phyloP scores from a whole-genome alignment of 92 coral and sea anemone genomes.

The Scolanthus callimorphus region DNA sequence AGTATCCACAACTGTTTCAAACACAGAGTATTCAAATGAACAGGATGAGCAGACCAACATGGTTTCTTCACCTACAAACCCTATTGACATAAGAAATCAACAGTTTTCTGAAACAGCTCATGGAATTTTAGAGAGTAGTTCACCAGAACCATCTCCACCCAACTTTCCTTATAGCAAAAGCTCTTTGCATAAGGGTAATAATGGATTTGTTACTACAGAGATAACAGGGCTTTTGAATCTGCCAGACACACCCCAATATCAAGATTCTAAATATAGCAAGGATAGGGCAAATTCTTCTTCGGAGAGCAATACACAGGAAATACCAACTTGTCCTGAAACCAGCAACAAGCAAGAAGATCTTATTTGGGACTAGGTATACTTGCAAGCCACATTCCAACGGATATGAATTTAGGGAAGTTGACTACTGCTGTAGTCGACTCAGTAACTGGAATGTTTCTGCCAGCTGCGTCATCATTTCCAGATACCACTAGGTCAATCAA shows the following conservation, averaged over 20 bases:
- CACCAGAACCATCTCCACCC: conserved; percentile 26
- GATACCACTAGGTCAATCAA: conserved; percentile 43
- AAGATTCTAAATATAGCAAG: too few relatives aligned
- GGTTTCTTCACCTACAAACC: not conserved
- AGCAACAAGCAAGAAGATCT: too few relatives aligned
- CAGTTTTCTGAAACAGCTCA: conserved; percentile 10
- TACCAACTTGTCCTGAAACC: too few relatives aligned
- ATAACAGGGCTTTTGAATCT: conserved; percentile 17
- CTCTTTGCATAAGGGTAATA: too few relatives aligned
- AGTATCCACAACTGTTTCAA: not conserved
- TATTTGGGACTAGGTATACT: conserved; percentile 55
- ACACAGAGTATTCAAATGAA: not conserved
- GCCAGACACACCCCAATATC: conserved; percentile 15
- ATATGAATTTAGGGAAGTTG: conserved; percentile 73
- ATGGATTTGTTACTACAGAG: conserved; percentile 25
- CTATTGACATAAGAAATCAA: conserved; percentile 4
- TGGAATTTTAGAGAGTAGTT: conserved; percentile 2
- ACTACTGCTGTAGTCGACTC: conserved; percentile 85
- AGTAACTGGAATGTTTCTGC: conserved; percentile 74
- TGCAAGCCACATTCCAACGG: conserved; percentile 63
- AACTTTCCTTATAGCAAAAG: not conserved
- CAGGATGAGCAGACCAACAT: not conserved
- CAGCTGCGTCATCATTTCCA: conserved; percentile 25
- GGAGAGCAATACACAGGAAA: too few relatives aligned
- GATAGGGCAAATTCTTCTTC: too few relatives aligned